Evolutionary conservation across 2,113 vertebrate genomes (phyloP).

Genomic region (Xenopus laevis): DNA sequence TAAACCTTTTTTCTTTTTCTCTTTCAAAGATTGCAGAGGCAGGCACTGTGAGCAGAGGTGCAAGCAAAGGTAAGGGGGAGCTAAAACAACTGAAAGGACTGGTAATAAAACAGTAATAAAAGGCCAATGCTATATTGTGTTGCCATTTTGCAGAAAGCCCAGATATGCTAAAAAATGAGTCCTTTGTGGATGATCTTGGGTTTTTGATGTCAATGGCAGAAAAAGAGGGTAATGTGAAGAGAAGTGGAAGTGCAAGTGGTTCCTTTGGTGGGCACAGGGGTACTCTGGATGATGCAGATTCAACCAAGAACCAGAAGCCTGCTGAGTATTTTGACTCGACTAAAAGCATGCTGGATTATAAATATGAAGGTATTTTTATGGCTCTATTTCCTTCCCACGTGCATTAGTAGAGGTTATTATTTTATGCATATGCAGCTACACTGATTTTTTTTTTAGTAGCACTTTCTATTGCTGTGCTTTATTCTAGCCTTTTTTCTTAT

Average conservation of each 20-base stretch:
- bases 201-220: constrained; percentile 82
- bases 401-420: too few relatives aligned
- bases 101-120: not conserved
- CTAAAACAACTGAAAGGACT: not conserved
- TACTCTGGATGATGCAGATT: constrained; percentile 77
- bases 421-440: too few relatives aligned
- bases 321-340: constrained; percentile 92
- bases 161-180: constrained; percentile 69
- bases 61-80: constrained; percentile 70
- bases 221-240: constrained; percentile 72
- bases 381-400: not conserved
- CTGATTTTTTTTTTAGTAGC: too few relatives aligned
- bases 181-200: constrained; percentile 80
- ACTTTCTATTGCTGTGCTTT: too few relatives aligned
- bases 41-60: constrained; percentile 75
- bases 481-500: too few relatives aligned
- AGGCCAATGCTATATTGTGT: not conserved
- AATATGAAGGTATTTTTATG: constrained; percentile 75
- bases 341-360: constrained; percentile 86
- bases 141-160: constrained; percentile 68
- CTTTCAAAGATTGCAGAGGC: constrained; percentile 85
- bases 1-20: constrained; percentile 14
- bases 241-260: constrained; percentile 63
- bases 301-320: constrained; percentile 87
- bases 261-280: constrained; percentile 62